Evolutionary conservation across 1,140 invertebrate genomes (phyloP), one percentile per base, ranked within the genome.

Genomic region (Tetramorium alpestre): DNA sequence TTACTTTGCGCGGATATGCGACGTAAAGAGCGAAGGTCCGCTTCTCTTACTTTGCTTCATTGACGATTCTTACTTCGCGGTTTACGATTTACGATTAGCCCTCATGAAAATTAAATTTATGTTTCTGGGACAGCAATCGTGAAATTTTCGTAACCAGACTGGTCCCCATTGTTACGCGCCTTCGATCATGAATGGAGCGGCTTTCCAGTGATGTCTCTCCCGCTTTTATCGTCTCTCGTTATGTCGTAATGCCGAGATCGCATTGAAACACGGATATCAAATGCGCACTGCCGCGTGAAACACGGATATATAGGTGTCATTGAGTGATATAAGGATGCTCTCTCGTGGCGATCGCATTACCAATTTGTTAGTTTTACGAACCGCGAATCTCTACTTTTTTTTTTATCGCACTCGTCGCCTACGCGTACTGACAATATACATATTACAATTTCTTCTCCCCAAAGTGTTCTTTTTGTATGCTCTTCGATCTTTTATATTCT

Each of bases 321-420:
- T 72, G 10, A 73, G 60, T 82, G 62, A 87, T 69, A 56, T 84
- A 87, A 64, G 22, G 62, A 44, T 78, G 75, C 54, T 89, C 76
- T 86, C 78, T 67, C 65, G 78, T 92, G 85, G 82, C 89, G 86
- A 89, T 92, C 89, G 73, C 89, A 87, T 90, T 67, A 87, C 91
- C 92, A 93, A 92, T 93, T 93, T 91, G 90, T 91, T 90, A 87
- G 88, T 88, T 91, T 92, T 91, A 91, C 84, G 84, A 88, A 65
- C 73, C 85, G 38, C 56, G 60, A 78, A 76, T 44, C 25, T 44
- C 64, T 44, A 22, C 64, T 38, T 76, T 25, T 49, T 47, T 69
- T 49, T 69, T 69, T 65, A 72, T 72, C 89, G 41, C 18, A 28
- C 28, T 51, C 72, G 25, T 62, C 44, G 38, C 49, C 58, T 54